A percentile compares a stretch with the other conserved stretches of the same genome.
Conservation (phyloP, 1,140 invertebrate species). For the Alviniconcha marisindica region DNA sequence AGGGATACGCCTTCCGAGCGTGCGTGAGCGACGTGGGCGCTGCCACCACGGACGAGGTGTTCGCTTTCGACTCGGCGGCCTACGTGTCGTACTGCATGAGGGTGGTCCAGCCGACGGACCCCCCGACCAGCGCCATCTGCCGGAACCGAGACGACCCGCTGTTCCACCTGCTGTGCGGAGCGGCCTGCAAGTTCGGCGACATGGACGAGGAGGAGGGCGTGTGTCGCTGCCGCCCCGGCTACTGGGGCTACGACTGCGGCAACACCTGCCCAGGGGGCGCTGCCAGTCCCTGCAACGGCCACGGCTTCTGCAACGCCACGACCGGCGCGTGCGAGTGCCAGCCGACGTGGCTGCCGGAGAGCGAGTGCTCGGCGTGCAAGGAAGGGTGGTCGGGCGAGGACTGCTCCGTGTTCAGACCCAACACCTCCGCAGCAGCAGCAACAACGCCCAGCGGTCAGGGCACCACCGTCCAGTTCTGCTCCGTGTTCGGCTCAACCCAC, state of each 20-base stretch:
- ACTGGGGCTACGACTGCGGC: conserved; percentile 55
- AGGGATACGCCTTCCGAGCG: conserved; percentile 39
- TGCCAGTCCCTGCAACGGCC: conserved; percentile 44
- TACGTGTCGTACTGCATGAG: conserved; percentile 51
- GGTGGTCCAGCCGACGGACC: conserved; percentile 34
- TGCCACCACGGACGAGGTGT: background rate
- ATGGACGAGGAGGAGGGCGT: conserved; percentile 19
- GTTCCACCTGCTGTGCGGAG: conserved; percentile 43
- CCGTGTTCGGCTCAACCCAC: conserved; percentile 28
- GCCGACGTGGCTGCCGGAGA: conserved; percentile 37
- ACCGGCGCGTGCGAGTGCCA: conserved; percentile 53
- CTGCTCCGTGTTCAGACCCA: conserved; percentile 35
- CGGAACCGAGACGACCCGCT: conserved; percentile 34
- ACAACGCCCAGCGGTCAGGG: background rate
- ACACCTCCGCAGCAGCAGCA: background rate
- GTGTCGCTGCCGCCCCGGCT: conserved; percentile 54
- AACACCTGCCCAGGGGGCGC: conserved; percentile 55
- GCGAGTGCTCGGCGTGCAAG: conserved; percentile 50
- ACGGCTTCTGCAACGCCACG: conserved; percentile 50
- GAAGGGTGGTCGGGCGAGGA: conserved; percentile 52
- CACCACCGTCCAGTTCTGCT: background rate
- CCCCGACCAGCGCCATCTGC: conserved; percentile 45
- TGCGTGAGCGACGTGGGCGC: conserved; percentile 44
- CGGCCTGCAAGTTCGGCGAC: conserved; percentile 54
- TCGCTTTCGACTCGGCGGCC: conserved; percentile 33